These are phyloP conservation scores for Aspidapion aeneum DNA, from an alignment of 2,888 invertebrate genomes.

Conservation along the genomic window DNA sequence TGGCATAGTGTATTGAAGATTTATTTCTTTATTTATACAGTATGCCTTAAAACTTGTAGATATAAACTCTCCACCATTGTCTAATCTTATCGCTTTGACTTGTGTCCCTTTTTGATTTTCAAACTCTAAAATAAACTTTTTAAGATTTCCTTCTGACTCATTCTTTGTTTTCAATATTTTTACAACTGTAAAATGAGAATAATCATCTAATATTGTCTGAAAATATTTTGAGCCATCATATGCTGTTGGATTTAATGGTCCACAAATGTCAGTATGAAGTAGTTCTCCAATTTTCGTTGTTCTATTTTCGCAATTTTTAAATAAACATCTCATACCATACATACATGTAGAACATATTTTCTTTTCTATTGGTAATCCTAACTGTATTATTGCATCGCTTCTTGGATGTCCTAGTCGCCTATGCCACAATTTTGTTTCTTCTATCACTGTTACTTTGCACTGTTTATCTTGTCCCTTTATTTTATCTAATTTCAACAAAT, in stretches of 20 bases:
- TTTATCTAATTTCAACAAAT: constrained; percentile 5
- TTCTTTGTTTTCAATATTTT: constrained; percentile 9
- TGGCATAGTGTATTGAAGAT: too few species aligned
- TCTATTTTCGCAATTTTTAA: not conserved
- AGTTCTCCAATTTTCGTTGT: constrained; percentile 15
- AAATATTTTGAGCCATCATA: constrained; percentile 14
- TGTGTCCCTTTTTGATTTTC: constrained; percentile 8
- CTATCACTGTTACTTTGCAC: not conserved
- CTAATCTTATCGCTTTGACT: constrained; percentile 12
- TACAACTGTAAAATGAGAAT: constrained; percentile 12
- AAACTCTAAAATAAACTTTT: not conserved
- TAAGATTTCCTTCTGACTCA: constrained; percentile 1
- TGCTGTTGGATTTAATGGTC: constrained; percentile 14
- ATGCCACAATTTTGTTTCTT: constrained; percentile 2
- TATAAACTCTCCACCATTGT: constrained; percentile 11
- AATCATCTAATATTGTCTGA: constrained; percentile 18
- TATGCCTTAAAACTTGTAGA: constrained; percentile 8
- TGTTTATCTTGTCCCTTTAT: not conserved
- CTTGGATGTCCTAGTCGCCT: constrained; percentile 9
- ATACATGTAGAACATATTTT: constrained; percentile 1
- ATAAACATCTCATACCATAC: constrained; percentile 3
- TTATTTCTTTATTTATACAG: constrained; percentile 7
- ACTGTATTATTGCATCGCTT: not conserved
- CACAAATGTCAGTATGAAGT: constrained; percentile 7
- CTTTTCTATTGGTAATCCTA: constrained; percentile 1